A percentile compares a stretch with the other conserved stretches of the same genome.
Conservation (phyloP, 2,113 vertebrate genomes). For the Menura novaehollandiae region DNA sequence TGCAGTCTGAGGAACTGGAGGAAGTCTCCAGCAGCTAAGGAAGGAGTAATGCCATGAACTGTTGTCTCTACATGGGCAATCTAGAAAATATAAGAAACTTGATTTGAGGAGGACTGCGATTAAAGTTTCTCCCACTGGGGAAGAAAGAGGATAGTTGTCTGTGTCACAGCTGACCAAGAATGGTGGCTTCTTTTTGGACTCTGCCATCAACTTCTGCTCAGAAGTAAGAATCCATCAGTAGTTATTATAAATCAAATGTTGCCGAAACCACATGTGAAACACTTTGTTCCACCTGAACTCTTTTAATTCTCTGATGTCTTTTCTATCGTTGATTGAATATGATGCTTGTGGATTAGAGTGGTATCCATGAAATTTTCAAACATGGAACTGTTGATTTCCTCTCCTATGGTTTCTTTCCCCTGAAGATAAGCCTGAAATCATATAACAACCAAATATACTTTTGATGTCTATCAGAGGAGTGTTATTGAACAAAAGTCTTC, state of each 20-base stretch:
- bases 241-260: not conserved
- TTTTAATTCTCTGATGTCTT: not conserved
- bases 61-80: not conserved
- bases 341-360: not conserved
- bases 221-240: not conserved
- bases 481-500: not conserved
- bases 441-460: not conserved
- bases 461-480: not conserved
- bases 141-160: not conserved
- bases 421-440: not conserved
- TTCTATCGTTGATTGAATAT: accelerated
- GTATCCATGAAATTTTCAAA: not conserved
- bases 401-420: not conserved
- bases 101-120: not conserved
- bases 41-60: not conserved
- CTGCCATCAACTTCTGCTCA: not conserved
- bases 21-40: not conserved
- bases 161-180: not conserved
- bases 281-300: not conserved
- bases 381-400: not conserved
- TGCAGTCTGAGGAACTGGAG: not conserved
- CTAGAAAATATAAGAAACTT: not conserved
- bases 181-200: not conserved
- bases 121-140: not conserved
- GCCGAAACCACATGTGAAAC: not conserved